Base-by-base conservation (phyloP, 2,113 vertebrate genomes). In the Misgurnus anguillicaudatus region DNA sequence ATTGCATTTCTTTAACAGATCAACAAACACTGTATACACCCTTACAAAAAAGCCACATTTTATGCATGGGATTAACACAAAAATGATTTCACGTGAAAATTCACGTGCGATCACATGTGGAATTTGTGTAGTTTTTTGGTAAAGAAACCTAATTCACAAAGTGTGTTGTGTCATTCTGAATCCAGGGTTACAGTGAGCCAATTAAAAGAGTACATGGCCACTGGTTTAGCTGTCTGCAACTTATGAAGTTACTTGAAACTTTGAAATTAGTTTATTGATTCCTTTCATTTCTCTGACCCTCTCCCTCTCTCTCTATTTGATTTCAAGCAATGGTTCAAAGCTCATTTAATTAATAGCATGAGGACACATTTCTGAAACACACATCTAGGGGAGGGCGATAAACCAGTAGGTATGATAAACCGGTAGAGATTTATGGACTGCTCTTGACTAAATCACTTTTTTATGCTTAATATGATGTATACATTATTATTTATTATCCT, bases 231-330 rank as follows among this genome's bases (percentile, higher is more conserved):
- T 75, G 74, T 77, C 79, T 75, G 38, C 77, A 83, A 85, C 67
- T 80, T 78, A 86, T 87, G 74, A 80, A 89, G 78, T 87, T 85
- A 85, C 75, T 79, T 70, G 85, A 89, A 88, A 84, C 86, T 87
- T 84, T 84, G 64, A 87, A 81, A 89, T 90, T 63, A 86, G 83
- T 89, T 88, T 87, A 91, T 90, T 84, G 86, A 90, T 90, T 88
- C 45, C 36, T 10, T 47, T 73, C 53, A 65, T 77, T 36, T 66
- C 80, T 61, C 65, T 68, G 71, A 80, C 64, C 61, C 21, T 19
- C 38, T 69, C 10, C 60, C 48, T n/a, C n/a, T n/a, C 61, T 16
- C 17, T 45, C 41, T 55, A 21, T 69, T 21, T 84, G 16, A 21
- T 70, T 36, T 31, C 19, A 77, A 53, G 13, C 10, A 69, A 64